These are phyloP conservation scores for Remorina albescens DNA, from an alignment of 2,797 vertebrate species.

Conservation along the genomic window DNA sequence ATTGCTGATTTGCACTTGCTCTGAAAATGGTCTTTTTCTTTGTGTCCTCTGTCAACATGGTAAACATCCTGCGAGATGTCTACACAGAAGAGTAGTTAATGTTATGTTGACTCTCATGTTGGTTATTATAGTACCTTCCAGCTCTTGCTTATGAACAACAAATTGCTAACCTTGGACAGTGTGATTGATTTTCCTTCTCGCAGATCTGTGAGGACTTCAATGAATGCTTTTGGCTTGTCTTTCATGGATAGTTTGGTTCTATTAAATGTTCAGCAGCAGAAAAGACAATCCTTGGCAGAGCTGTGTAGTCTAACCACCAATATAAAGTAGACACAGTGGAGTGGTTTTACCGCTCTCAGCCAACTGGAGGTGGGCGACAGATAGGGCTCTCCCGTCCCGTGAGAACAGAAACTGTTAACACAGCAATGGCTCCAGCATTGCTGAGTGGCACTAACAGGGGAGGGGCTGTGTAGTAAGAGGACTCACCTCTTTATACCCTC, in stretches of 20 bases:
- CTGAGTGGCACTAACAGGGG: conserved; percentile 81
- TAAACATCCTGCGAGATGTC: conserved; percentile 41
- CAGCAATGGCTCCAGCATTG: conserved; percentile 82
- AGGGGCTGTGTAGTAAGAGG: conserved; percentile 70
- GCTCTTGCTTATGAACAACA: conserved; percentile 39
- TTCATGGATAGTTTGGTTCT: conserved; percentile 75
- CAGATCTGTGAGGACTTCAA: conserved; percentile 61
- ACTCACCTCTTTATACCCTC: conserved; percentile 82
- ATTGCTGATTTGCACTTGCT: conserved; percentile 38
- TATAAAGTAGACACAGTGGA: conserved; percentile 79
- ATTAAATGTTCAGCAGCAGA: conserved; percentile 73
- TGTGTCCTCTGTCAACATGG: conserved; percentile 36
- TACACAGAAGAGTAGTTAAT: conserved; percentile 28
- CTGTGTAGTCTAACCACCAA: conserved; percentile 67
- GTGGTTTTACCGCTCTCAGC: conserved; percentile 81
- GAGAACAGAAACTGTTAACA: conserved; percentile 85
- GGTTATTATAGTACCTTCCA: conserved; percentile 42
- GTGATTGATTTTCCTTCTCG: conserved; percentile 54
- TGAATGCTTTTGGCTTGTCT: conserved; percentile 64
- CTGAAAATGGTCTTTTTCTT: conserved; percentile 47
- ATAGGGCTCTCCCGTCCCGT: conserved; percentile 81
- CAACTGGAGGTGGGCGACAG: conserved; percentile 80
- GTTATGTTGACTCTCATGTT: conserved; percentile 34
- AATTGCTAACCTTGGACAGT: conserved; percentile 43
- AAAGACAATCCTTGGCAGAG: conserved; percentile 68